Evolutionary conservation across 2,113 vertebrate genomes (phyloP).

Genomic region (Enhydra lutris): DNA sequence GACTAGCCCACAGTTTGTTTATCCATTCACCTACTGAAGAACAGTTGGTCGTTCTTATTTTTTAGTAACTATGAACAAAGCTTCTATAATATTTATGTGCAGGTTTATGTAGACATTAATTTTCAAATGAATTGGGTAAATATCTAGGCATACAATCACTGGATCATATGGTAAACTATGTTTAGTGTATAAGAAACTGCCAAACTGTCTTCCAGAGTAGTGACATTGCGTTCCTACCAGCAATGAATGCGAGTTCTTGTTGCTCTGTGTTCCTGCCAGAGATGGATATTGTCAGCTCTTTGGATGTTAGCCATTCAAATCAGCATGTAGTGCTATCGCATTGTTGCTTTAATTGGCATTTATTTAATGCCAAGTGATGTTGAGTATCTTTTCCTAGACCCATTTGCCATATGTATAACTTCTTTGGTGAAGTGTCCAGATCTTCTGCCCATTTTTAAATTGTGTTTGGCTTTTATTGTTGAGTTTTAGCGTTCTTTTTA

Average conservation of each 20-base stretch:
- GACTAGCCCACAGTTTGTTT: background rate
- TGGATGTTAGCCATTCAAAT: background rate
- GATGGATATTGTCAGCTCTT: background rate
- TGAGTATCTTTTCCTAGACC: background rate
- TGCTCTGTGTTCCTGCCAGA: background rate
- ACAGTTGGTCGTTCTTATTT: background rate
- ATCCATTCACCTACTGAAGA: background rate
- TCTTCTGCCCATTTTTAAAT: background rate
- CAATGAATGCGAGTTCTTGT: background rate
- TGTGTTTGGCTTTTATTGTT: background rate
- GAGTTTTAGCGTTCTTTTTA: background rate
- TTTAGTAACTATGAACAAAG: conserved; percentile 4
- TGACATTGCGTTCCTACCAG: background rate
- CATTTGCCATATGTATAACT: background rate
- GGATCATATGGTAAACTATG: background rate
- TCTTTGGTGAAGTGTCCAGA: background rate
- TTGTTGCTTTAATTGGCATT: background rate
- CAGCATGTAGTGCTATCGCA: background rate
- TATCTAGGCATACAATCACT: background rate
- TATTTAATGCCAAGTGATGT: background rate
- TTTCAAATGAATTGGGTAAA: conserved; percentile 34
- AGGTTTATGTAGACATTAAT: background rate
- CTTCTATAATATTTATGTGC: conserved; percentile 6
- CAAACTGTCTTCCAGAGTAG: background rate
- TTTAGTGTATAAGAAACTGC: background rate